Evolutionary conservation across 2,797 vertebrate genomes (phyloP), one percentile per base, ranked within the genome.

Genomic region (Lagodon rhomboides): DNA sequence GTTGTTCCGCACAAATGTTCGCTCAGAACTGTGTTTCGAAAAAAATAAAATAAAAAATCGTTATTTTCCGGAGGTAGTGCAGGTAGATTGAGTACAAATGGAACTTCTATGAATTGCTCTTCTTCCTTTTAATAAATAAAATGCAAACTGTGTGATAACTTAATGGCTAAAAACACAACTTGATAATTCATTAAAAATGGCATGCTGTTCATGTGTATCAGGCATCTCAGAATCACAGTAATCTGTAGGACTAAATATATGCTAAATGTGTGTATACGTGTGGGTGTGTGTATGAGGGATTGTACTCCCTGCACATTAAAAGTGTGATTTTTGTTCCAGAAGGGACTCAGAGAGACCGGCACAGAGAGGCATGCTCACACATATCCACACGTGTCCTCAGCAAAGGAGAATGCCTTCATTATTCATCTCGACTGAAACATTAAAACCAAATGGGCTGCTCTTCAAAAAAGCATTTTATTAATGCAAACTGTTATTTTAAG

Each of bases 401-500:
- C 17, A 53, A 55, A 85, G 56, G 41, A 74, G 59, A 78, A 54
- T 15, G 12, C n/a, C 18, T 91, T 68, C 66, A 92, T 92, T 86
- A 92, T 92, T 91, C 66, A 91, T 87, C 59, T 75, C 72, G 67
- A 60, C 58, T 77, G 73, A 78, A 87, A 83, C 46, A 87, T 83
- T 79, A 87, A 55, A 77, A 62, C 41, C 41, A 68, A 83, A 86
- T 44, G 68, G 71, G 58, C 73, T 17, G 18, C 23, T 69, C 67
- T 83, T 77, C 67, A 74, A 60, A 50, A 90, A 85, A 87, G 54
- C 50, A 83, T 79, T 88, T 90, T 88, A 92, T 90, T 89, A 77
- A 91, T 86, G 77, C 46, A 86, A 69, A 85, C 62, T 51, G 53
- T 83, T 79, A 83, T 78, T 77, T 87, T 71, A 77, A 5, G 6